These are phyloP conservation scores for Belgica antarctica DNA, from an alignment of 2,888 invertebrate species.

Conservation along the genomic window DNA sequence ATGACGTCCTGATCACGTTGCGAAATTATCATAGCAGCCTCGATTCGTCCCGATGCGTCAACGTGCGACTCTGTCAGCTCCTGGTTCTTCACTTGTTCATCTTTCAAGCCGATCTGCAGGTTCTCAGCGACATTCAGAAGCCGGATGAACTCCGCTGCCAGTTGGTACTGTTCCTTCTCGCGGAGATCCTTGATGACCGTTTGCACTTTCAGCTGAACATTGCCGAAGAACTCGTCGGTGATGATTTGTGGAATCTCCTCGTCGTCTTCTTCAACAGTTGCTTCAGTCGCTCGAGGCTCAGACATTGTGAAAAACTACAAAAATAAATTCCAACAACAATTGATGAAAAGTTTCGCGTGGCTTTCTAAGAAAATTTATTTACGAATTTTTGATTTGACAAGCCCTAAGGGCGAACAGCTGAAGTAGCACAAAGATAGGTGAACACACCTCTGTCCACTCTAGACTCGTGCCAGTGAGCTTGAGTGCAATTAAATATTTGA, in stretches of 20 bases:
- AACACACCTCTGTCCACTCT: slow-evolving; percentile 89
- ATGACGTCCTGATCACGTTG: slow-evolving; percentile 24
- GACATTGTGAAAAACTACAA: not conserved
- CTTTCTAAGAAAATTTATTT: not conserved
- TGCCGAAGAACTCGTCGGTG: slow-evolving; percentile 12
- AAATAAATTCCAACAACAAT: not conserved
- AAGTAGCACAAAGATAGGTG: slow-evolving; percentile 84
- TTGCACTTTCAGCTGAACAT: not conserved
- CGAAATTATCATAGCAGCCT: slow-evolving; percentile 10
- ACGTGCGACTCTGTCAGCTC: not conserved
- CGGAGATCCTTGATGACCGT: slow-evolving; percentile 6
- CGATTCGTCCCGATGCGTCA: slow-evolving; percentile 10
- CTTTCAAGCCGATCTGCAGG: not conserved
- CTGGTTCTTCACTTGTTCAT: not conserved
- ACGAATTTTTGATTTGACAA: slow-evolving; percentile 63
- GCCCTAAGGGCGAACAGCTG: slow-evolving; percentile 89
- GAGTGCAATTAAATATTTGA: slow-evolving; percentile 86
- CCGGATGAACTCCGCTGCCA: not conserved
- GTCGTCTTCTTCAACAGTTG: not conserved
- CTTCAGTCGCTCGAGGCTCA: not conserved
- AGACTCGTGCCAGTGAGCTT: slow-evolving; percentile 79
- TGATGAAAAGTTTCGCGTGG: too few species aligned
- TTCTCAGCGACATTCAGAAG: slow-evolving; percentile 14
- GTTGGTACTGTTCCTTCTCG: not conserved
- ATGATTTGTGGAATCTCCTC: slow-evolving; percentile 6